These are phyloP conservation scores for Lampropteryx suffumata DNA, from an alignment of 2,888 invertebrate species.

Conservation along the genomic window DNA sequence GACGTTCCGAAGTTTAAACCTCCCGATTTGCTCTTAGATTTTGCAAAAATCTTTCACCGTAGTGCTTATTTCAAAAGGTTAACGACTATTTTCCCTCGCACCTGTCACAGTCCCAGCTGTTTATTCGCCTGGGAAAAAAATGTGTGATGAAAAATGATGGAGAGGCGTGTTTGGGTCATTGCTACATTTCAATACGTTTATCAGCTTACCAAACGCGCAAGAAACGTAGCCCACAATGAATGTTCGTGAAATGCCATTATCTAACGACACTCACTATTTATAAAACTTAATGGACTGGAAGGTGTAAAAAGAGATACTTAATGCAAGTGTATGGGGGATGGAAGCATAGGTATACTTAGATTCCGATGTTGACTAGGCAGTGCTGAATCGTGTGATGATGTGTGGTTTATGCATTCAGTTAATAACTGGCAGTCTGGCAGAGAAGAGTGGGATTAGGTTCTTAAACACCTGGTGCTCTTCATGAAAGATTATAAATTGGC, in stretches of 20 bases:
- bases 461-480: conserved; percentile 4
- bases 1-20: neutral
- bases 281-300: too few relatives aligned
- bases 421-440: conserved; percentile 4
- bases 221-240: too few relatives aligned
- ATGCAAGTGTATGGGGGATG: too few relatives aligned
- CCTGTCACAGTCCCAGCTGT: conserved; percentile 3
- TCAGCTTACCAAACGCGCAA: neutral
- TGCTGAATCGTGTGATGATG: neutral
- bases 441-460: conserved; percentile 6
- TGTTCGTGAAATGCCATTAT: too few relatives aligned
- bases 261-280: too few relatives aligned
- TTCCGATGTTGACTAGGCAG: too few relatives aligned
- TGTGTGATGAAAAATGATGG: conserved; percentile 9
- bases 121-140: neutral
- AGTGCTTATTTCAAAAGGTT: neutral
- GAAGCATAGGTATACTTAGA: too few relatives aligned
- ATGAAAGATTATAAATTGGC: neutral
- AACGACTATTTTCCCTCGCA: conserved; percentile 6
- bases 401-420: neutral
- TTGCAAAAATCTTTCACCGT: neutral
- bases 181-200: neutral
- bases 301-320: too few relatives aligned
- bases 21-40: neutral
- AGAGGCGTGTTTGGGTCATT: conserved; percentile 1